Conservation (phyloP, 2,888 invertebrate genomes). For the Drosophila mimica region DNA sequence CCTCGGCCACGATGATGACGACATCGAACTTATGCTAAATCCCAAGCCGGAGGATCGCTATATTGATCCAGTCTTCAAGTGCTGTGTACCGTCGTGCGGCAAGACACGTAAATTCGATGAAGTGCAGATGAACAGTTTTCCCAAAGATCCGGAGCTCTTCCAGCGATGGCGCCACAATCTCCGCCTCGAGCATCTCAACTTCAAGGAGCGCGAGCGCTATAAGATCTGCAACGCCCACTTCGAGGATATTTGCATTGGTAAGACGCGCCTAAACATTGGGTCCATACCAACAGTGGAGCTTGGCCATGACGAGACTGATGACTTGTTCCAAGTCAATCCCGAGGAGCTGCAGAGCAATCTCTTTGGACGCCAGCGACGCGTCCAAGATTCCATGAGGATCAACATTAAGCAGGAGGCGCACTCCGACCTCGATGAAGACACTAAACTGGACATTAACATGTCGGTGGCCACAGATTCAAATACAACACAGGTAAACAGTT, state of each 20-base stretch:
- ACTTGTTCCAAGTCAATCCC: slow-evolving; percentile 76
- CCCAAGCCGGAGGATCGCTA: slow-evolving; percentile 78
- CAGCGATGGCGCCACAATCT: slow-evolving; percentile 80
- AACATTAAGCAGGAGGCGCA: slow-evolving; percentile 51
- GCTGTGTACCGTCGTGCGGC: slow-evolving; percentile 80
- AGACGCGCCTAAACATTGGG: slow-evolving; percentile 75
- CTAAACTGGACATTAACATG: slow-evolving; percentile 28
- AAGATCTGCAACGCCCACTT: slow-evolving; percentile 82
- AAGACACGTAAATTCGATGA: slow-evolving; percentile 82
- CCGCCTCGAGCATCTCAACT: slow-evolving; percentile 73
- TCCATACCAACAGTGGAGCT: slow-evolving; percentile 78
- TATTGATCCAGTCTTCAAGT: slow-evolving; percentile 74
- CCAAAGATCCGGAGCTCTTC: slow-evolving; percentile 72
- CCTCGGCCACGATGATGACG: slow-evolving; percentile 75
- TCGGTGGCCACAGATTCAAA: slow-evolving; percentile 15
- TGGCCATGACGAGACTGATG: slow-evolving; percentile 75
- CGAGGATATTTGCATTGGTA: slow-evolving; percentile 81
- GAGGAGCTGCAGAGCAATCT: slow-evolving; percentile 70
- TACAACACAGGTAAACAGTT: slow-evolving; percentile 55
- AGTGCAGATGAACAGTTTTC: slow-evolving; percentile 82
- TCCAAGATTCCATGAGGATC: slow-evolving; percentile 25
- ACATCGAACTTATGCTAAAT: slow-evolving; percentile 74
- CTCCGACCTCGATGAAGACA: slow-evolving; percentile 47
- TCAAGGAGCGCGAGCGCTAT: slow-evolving; percentile 80
- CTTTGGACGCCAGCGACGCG: slow-evolving; percentile 64